Percentiles rank a stretch among this genome's conserved stretches.
Evolutionary conservation across 2,113 vertebrate genomes (phyloP).

Genomic region (Opisthocomus hoazin): DNA sequence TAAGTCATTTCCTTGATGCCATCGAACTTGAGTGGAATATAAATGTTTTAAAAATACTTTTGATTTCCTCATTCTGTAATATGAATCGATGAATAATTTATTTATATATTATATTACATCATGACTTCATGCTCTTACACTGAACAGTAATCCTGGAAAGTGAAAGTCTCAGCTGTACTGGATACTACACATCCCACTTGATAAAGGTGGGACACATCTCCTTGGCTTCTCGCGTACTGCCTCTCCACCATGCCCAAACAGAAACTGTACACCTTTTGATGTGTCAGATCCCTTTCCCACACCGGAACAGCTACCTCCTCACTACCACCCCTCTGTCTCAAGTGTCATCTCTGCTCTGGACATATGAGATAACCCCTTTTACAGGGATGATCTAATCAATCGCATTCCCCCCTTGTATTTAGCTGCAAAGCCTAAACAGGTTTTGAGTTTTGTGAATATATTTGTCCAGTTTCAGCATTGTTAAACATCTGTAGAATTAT

Average conservation of each 20-base stretch:
- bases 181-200: not conserved
- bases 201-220: not conserved
- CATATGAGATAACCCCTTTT: fast-evolving
- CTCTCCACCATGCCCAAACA: not conserved
- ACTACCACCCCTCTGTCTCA: not conserved
- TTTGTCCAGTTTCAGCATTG: not conserved
- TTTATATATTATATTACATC: not conserved
- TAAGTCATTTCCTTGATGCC: not conserved
- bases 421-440: not conserved
- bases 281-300: not conserved
- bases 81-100: not conserved
- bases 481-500: not conserved
- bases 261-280: not conserved
- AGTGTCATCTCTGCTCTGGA: not conserved
- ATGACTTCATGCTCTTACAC: not conserved
- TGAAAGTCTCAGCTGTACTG: not conserved
- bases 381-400: not conserved
- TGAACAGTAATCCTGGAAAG: not conserved
- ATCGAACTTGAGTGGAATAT: not conserved
- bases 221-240: not conserved
- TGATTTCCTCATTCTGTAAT: not conserved
- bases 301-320: not conserved
- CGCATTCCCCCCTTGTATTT: fast-evolving
- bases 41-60: not conserved
- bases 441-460: not conserved